Evolutionary conservation across 2,888 invertebrate species (phyloP), one percentile per base, ranked within the genome.

Genomic region (Heliconius sara): DNA sequence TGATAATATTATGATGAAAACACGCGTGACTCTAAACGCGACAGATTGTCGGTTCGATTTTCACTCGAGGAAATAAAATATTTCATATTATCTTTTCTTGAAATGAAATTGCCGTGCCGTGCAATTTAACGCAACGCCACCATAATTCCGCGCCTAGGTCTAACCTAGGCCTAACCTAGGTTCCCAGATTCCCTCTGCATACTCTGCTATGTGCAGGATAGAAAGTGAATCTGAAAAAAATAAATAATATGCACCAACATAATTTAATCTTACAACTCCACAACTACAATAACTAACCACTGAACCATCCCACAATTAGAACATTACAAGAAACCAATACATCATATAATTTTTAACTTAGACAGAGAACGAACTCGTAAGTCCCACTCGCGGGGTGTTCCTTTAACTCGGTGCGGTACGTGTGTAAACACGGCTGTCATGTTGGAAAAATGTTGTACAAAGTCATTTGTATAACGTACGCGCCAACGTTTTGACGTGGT

Each of bases 371-470:
- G 30, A 84, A 84, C 76, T 85, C 87, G 27, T 85, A 89, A 91
- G 90, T 91, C 89, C 86, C 88, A 91, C 90, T 91, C 89, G 88
- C 87, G 87, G 89, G 91, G 89, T 88, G 91, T 93, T 92, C 92
- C 92, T 91, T 91, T 88, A 89, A 88, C 87, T 86, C 83, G 86
- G 81, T 83, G 72, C 82, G 85, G 88, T 88, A 87, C 90, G 90
- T 89, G 87, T 88, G 91, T 90, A 92, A 91, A 92, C 91, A 92
- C 86, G 89, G 87, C 88, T 91, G 92, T 91, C 93, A 89, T 89
- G 88, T 89, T 82, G 82, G 85, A 87, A 88, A 91, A 91, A 91
- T 89, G 87, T 85, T 76, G 81, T 83, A 90, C 88, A 89, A 90
- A 91, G 89, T 89, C 89, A 92, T 93, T 92, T 87, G 84, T 88